Base-by-base conservation (phyloP, 2,113 vertebrate genomes). In the Ammodytes marinus region DNA sequence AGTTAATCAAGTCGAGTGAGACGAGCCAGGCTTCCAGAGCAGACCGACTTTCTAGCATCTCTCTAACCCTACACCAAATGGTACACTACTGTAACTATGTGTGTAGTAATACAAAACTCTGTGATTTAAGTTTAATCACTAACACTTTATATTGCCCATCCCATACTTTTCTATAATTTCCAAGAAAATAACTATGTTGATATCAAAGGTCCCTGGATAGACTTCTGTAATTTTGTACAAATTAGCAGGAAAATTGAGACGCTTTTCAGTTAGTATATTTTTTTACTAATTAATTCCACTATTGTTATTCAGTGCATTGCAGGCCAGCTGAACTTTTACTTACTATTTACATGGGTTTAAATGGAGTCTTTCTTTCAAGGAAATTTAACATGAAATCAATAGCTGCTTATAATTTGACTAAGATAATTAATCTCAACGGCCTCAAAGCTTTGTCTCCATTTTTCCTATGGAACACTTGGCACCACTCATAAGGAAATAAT, bases 1-100 rank as follows among this genome's bases (percentile, higher is more conserved):
- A 75, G 86, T 83, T 87, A 90, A 92, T 90, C 83, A 86, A 82
- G 77, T 70, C 72, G 82, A 83, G 71, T 73, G 87, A 93, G 77
- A 87, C 0, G 53, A 86, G 60, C 74, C 82, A 89, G 83, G 71
- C 79, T 78, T 80, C 57, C 67, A 35, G 43, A 82, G 58, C 58
- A 78, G 61, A 59, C 46, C 1, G 17, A 8, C 54, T 76, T 78
- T 77, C 47, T 27, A 40, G 61, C 57, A 63, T 71, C 46, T 73
- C 53, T 76, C 40, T 52, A 70, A 70, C 47, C 10, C 14, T 13
- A 45, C 35, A 74, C 37, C 67, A 73, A 77, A 70, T 15, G 59
- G 60, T 14, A 67, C 35, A 57, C 27, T n/a, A 17, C 40, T n/a
- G 14, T 52, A 63, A 27, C 61, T 47, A 70, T 61, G 27, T 61